Evolutionary conservation across 1,140 invertebrate genomes (phyloP).

Genomic region (Monochamus saltuarius): DNA sequence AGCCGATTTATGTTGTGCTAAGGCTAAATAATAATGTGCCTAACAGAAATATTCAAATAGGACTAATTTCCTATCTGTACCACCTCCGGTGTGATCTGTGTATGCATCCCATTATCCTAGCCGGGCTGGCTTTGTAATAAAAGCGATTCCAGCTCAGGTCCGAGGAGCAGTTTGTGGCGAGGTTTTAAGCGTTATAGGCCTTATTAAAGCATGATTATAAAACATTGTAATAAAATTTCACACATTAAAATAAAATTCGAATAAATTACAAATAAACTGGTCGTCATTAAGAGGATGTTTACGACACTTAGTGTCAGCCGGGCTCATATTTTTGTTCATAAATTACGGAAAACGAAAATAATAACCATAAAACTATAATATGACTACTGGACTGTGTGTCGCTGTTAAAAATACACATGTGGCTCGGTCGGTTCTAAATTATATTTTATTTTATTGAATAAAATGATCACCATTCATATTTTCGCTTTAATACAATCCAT

Average conservation of each 20-base stretch:
- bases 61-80: conserved; percentile 1
- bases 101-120: neutral
- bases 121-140: conserved; percentile 17
- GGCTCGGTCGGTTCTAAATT: conserved; percentile 20
- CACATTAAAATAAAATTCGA: conserved; percentile 54
- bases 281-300: conserved; percentile 52
- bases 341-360: conserved; percentile 53
- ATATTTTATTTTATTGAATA: conserved; percentile 26
- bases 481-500: conserved; percentile 6
- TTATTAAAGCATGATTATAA: conserved; percentile 54
- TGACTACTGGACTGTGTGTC: conserved; percentile 46
- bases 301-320: conserved; percentile 49
- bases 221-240: conserved; percentile 54
- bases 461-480: conserved; percentile 22
- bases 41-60: conserved; percentile 13
- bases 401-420: conserved; percentile 22
- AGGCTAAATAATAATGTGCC: conserved; percentile 3
- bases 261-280: conserved; percentile 53
- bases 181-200: conserved; percentile 45
- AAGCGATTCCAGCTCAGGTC: conserved; percentile 32
- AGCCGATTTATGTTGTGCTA: neutral
- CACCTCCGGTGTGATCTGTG: conserved; percentile 10
- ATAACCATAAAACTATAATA: conserved; percentile 52
- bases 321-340: conserved; percentile 53
- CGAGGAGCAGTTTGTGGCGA: conserved; percentile 43